Percentiles rank a stretch among this genome's conserved stretches.
phyloP scores from a whole-genome alignment of 2,113 vertebrate genomes.

The Paedocypris sp. region DNA sequence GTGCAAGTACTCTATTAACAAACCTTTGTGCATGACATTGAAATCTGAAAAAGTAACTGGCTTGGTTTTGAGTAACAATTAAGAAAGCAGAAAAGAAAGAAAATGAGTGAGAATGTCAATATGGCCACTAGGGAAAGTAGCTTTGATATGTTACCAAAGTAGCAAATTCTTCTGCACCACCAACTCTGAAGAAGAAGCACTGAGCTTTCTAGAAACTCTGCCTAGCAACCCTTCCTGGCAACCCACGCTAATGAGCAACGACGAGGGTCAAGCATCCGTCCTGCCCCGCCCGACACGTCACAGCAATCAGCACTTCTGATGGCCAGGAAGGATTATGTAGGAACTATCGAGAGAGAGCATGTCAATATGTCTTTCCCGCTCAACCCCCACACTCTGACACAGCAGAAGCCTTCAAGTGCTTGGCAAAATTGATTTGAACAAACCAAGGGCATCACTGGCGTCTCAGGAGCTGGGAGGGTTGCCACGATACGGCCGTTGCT shows the following conservation, averaged over 20 bases:
- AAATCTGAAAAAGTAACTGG: too few species aligned
- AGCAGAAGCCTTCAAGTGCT: conserved; percentile 21
- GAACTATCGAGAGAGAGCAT: conserved; percentile 21
- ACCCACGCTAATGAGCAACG: conserved; percentile 33
- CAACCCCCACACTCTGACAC: background rate
- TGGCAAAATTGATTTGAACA: conserved; percentile 38
- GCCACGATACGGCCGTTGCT: background rate
- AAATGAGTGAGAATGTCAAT: too few species aligned
- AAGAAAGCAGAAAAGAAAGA: too few species aligned
- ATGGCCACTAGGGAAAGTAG: too few species aligned
- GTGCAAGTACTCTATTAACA: too few species aligned
- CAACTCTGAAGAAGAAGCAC: conserved; percentile 16
- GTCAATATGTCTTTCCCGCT: conserved; percentile 19
- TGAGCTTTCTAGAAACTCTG: conserved; percentile 17
- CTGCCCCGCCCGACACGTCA: conserved; percentile 13
- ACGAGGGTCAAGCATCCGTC: conserved; percentile 24
- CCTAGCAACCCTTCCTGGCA: conserved; percentile 24
- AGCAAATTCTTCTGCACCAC: conserved; percentile 5
- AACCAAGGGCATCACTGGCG: conserved; percentile 19
- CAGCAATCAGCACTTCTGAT: conserved; percentile 24
- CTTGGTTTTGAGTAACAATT: too few species aligned
- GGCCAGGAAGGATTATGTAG: conserved; percentile 23
- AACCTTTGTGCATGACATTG: too few species aligned
- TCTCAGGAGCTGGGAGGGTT: background rate
- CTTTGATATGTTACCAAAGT: too few species aligned